A percentile compares a stretch with the other conserved stretches of the same genome.
phyloP scores from a whole-genome alignment of 2,888 invertebrate genomes.

The Agonopterix subpropinquella region DNA sequence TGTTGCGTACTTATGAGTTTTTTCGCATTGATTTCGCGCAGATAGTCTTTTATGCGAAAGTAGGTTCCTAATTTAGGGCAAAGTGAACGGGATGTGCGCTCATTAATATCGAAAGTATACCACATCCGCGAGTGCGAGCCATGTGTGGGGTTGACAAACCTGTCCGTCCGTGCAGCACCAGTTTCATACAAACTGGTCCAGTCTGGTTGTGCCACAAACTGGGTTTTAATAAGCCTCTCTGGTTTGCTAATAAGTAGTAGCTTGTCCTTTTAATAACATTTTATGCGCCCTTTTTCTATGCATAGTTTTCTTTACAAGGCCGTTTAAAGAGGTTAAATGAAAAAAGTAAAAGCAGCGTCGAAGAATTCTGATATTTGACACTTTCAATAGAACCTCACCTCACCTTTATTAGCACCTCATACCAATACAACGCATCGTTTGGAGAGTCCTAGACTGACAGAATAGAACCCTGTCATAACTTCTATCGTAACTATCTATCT shows the following conservation, averaged over 20 bases:
- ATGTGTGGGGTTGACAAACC: conserved; percentile 36
- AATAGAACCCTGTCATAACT: background rate
- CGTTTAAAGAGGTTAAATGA: background rate
- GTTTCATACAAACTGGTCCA: conserved; percentile 49
- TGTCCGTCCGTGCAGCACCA: conserved; percentile 49
- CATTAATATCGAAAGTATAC: conserved; percentile 67
- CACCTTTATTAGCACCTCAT: no score
- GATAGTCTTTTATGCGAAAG: background rate
- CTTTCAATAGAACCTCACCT: no score
- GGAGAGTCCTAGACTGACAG: background rate
- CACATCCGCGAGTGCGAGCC: conserved; percentile 63
- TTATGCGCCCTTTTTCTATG: conserved; percentile 6
- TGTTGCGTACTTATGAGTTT: background rate
- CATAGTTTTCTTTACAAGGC: conserved; percentile 3
- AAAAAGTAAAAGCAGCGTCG: conserved; percentile 1
- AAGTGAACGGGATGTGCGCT: conserved; percentile 49
- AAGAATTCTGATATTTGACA: background rate
- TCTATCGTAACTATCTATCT: conserved; percentile 10
- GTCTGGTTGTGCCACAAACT: conserved; percentile 43
- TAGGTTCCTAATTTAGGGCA: conserved; percentile 13
- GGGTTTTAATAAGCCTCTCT: conserved; percentile 51
- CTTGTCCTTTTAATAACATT: conserved; percentile 5
- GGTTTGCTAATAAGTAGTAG: conserved; percentile 39
- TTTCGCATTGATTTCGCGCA: conserved; percentile 2
- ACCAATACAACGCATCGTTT: no score